These are phyloP conservation scores for Aradophagus sp. DNA, from an alignment of 1,140 invertebrate genomes.

Conservation along the genomic window DNA sequence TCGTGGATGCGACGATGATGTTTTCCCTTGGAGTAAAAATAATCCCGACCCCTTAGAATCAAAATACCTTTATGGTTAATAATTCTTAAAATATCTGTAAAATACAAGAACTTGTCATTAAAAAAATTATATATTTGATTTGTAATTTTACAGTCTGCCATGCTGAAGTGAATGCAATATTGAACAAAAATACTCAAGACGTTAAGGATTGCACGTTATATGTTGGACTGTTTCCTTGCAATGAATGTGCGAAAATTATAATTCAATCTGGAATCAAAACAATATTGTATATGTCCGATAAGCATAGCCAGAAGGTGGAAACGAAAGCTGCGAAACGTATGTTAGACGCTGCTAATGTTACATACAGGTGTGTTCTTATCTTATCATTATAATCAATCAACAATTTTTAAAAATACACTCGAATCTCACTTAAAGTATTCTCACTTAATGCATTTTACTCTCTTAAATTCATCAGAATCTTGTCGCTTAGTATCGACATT, in stretches of 20 bases:
- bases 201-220: conserved; percentile 89
- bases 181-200: conserved; percentile 90
- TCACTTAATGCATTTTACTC: no score
- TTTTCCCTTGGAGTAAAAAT: conserved; percentile 89
- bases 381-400: not conserved
- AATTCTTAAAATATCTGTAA: conserved; percentile 3
- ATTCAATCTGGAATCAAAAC: conserved; percentile 93
- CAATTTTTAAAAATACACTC: no score
- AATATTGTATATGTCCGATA: conserved; percentile 88
- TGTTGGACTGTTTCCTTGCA: conserved; percentile 93
- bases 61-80: conserved; percentile 89
- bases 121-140: conserved; percentile 2
- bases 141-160: conserved; percentile 87
- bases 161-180: conserved; percentile 96
- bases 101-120: not conserved
- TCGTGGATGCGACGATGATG: conserved; percentile 88
- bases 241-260: conserved; percentile 97
- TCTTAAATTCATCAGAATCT: no score
- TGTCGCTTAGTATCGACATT: no score
- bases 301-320: conserved; percentile 80
- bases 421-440: no score
- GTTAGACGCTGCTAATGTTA: conserved; percentile 84
- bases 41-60: conserved; percentile 77
- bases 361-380: conserved; percentile 79
- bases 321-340: conserved; percentile 86